Percentiles rank a stretch among this genome's conserved stretches.
Evolutionary conservation across 2,797 vertebrate genomes (phyloP).

Genomic region (Chiloscyllium punctatum): DNA sequence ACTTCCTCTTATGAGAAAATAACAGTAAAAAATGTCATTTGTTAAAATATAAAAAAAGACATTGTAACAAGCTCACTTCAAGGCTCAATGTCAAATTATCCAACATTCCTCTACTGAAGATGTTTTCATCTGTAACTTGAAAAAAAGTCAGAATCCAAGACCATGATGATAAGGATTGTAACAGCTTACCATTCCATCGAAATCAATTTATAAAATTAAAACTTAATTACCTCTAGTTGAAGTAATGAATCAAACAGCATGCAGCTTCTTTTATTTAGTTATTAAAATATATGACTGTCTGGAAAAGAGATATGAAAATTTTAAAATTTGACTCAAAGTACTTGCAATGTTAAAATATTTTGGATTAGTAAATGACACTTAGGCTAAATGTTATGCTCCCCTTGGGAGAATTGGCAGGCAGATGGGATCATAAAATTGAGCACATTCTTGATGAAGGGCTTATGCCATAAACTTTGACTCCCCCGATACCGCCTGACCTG

Average conservation of each 20-base stretch:
- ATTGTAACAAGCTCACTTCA: not conserved
- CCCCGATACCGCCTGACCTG: too few relatives aligned
- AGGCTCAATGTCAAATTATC: not conserved
- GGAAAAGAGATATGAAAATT: not conserved
- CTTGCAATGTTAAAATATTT: not conserved
- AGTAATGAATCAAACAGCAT: not conserved
- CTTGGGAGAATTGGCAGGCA: too few relatives aligned
- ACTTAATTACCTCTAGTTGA: not conserved
- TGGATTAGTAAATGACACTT: too few relatives aligned
- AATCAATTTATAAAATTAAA: not conserved
- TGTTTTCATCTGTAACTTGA: not conserved
- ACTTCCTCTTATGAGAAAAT: not conserved
- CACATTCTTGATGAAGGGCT: too few relatives aligned
- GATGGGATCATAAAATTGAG: too few relatives aligned
- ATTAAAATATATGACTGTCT: not conserved
- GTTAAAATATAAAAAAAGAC: not conserved
- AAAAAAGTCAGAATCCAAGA: not conserved
- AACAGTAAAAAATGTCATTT: not conserved
- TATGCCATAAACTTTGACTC: too few relatives aligned
- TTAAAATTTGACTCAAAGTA: not conserved
- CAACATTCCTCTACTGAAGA: not conserved
- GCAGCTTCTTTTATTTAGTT: not conserved
- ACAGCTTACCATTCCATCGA: not conserved
- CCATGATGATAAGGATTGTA: not conserved
- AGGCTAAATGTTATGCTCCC: too few relatives aligned